Base-by-base conservation (phyloP, 2,113 vertebrate species). In the Tapirus terrestris region DNA sequence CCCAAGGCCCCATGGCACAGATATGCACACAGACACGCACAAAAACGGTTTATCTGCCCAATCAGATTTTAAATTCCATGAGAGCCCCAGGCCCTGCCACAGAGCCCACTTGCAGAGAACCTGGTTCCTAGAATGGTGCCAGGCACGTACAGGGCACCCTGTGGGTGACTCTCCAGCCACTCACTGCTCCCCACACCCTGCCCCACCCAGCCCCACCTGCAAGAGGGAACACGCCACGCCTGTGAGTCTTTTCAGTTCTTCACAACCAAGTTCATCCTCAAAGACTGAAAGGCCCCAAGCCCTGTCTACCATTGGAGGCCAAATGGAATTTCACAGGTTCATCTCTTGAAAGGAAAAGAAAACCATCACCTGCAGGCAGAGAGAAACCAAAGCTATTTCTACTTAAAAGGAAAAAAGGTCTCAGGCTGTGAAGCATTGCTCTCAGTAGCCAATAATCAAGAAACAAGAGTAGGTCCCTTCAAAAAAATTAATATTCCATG, bases 311-410 rank as follows among this genome's bases (percentile, higher is more conserved):
- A 8, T 0, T 33, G 5, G 36, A 75, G 18, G 93, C 89, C 68
- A 83, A 86, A 39, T 56, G 77, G 86, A 96, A 72, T 65, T 58
- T 81, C 67, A 84, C 67, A 76, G 31, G 91, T 51, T 91, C 75
- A 33, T 10, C 58, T 93, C 63, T 84, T 75, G 43, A 94, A 92
- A 91, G 77, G 65, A 56, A 84, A 81, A 65, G 36, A 80, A 65
- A 85, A 61, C 45, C 60, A 65, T 70, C 67, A 75, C 60, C 25
- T 70, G 39, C 56, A 77, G 80, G 68, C 89, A 84, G 51, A 87
- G 31, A 70, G 48, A 25, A 90, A 39, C 73, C 89, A 72, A 83
- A 88, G 72, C 56, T 31, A 48, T 56, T 87, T 81, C 36, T 75
- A 88, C 68, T 79, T 90, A 45, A 72, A 53, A 95, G 53, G 11